Evolutionary conservation across 2,888 invertebrate species (phyloP).

Genomic region (Flabesymbios commensalis): DNA sequence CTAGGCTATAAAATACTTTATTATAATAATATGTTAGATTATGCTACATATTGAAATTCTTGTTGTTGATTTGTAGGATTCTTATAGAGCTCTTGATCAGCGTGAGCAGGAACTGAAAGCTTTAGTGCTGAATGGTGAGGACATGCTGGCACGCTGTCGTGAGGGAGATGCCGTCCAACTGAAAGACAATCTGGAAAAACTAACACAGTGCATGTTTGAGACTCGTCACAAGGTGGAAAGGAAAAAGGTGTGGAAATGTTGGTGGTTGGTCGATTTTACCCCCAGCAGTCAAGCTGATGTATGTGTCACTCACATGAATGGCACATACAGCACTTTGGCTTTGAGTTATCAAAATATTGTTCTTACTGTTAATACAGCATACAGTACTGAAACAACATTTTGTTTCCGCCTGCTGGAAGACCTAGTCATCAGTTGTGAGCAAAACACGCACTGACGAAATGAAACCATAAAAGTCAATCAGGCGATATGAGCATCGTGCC

Average conservation of each 20-base stretch:
- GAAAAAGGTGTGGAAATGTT: slow-evolving; percentile 29
- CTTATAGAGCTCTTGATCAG: slow-evolving; percentile 38
- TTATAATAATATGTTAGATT: background rate
- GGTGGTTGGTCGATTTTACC: background rate
- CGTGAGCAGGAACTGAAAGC: slow-evolving; percentile 50
- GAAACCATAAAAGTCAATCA: too few relatives aligned
- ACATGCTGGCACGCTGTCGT: slow-evolving; percentile 48
- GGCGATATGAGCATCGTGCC: too few relatives aligned
- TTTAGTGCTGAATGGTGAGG: slow-evolving; percentile 54
- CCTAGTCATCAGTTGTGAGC: too few relatives aligned
- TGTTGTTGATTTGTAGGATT: slow-evolving; percentile 20
- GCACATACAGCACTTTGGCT: too few relatives aligned
- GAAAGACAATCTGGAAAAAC: slow-evolving; percentile 47
- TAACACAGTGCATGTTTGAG: slow-evolving; percentile 53
- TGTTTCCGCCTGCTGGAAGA: too few relatives aligned
- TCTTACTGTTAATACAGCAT: slow-evolving; percentile 1
- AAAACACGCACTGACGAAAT: too few relatives aligned
- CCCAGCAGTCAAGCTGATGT: too few relatives aligned
- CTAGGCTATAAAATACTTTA: background rate
- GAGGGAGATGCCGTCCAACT: slow-evolving; percentile 52
- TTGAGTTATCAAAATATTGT: background rate
- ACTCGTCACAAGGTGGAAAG: slow-evolving; percentile 52
- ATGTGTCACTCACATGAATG: too few relatives aligned
- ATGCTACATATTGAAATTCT: background rate
- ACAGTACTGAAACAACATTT: too few relatives aligned